phyloP scores from a whole-genome alignment of 2,113 vertebrate genomes.

The Eretmochelys imbricata region DNA sequence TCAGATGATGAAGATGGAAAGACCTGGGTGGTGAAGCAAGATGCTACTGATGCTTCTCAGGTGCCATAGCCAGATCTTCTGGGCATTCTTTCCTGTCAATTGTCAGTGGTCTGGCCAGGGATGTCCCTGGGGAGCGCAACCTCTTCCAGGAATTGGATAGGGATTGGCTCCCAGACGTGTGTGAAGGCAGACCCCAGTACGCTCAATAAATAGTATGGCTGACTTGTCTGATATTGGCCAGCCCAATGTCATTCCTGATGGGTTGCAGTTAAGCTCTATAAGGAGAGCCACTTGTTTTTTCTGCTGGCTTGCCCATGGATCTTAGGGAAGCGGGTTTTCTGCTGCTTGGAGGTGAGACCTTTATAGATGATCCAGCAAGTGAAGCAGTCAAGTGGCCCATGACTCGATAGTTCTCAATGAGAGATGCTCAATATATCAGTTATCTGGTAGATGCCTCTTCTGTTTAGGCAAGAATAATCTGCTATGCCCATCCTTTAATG shows the following conservation, averaged over 20 bases:
- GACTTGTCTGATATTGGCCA: too few relatives aligned
- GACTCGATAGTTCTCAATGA: too few relatives aligned
- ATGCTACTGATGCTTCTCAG: background rate
- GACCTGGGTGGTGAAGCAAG: background rate
- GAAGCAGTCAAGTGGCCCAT: too few relatives aligned
- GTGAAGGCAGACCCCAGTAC: too few relatives aligned
- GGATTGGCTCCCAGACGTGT: background rate
- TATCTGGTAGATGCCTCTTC: too few relatives aligned
- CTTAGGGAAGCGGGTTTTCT: background rate
- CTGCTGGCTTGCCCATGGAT: background rate
- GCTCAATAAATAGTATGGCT: too few relatives aligned
- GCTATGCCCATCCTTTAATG: too few relatives aligned
- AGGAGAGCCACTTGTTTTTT: background rate
- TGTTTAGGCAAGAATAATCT: too few relatives aligned
- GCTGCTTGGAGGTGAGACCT: background rate
- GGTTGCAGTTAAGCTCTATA: too few relatives aligned
- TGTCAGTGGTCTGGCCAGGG: background rate
- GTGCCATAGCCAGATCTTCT: background rate
- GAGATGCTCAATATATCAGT: too few relatives aligned
- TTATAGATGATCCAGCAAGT: too few relatives aligned
- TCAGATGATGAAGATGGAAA: background rate
- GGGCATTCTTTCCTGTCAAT: background rate
- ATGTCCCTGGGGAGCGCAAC: background rate
- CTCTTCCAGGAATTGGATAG: background rate
- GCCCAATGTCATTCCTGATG: too few relatives aligned